phyloP scores from a whole-genome alignment of 1,140 invertebrate genomes.

The Drosophila sp. region DNA sequence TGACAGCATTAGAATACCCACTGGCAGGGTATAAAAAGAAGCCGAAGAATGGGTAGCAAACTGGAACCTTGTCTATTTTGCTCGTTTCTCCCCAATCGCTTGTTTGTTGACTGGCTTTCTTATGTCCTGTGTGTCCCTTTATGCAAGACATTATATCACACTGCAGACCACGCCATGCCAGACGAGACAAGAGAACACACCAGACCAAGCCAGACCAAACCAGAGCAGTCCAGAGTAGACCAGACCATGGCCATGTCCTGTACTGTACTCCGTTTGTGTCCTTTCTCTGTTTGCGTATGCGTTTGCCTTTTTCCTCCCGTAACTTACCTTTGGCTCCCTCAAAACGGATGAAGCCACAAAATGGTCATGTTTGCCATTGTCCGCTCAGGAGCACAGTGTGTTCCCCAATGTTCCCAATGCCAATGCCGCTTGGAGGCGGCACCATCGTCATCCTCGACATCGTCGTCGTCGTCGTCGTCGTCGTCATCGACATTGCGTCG shows the following conservation, averaged over 20 bases:
- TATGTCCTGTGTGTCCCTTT: slow-evolving; percentile 78
- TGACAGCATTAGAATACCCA: neutral
- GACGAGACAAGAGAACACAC: slow-evolving; percentile 31
- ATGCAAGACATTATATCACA: slow-evolving; percentile 81
- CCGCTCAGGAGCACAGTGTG: slow-evolving; percentile 44
- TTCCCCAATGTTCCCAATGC: slow-evolving; percentile 20
- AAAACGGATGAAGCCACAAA: slow-evolving; percentile 67
- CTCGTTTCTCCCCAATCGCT: slow-evolving; percentile 71
- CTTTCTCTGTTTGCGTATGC: slow-evolving; percentile 73
- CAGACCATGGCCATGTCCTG: slow-evolving; percentile 30
- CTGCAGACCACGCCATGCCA: slow-evolving; percentile 47
- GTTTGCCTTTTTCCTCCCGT: slow-evolving; percentile 57
- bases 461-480: neutral
- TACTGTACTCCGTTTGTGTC: slow-evolving; percentile 51
- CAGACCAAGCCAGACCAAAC: slow-evolving; percentile 11
- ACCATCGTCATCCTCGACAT: slow-evolving; percentile 2
- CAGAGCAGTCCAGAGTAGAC: slow-evolving; percentile 7
- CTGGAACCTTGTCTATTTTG: slow-evolving; percentile 51
- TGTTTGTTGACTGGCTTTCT: slow-evolving; percentile 80
- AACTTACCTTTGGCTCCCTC: slow-evolving; percentile 58
- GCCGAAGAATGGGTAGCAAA: neutral
- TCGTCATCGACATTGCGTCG: neutral
- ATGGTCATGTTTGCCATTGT: slow-evolving; percentile 71
- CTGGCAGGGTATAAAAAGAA: neutral
- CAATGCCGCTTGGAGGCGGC: slow-evolving; percentile 28